A percentile compares a stretch with the other conserved stretches of the same genome.
phyloP scores from a whole-genome alignment of 2,888 invertebrate species.

The Gortyna flavago region DNA sequence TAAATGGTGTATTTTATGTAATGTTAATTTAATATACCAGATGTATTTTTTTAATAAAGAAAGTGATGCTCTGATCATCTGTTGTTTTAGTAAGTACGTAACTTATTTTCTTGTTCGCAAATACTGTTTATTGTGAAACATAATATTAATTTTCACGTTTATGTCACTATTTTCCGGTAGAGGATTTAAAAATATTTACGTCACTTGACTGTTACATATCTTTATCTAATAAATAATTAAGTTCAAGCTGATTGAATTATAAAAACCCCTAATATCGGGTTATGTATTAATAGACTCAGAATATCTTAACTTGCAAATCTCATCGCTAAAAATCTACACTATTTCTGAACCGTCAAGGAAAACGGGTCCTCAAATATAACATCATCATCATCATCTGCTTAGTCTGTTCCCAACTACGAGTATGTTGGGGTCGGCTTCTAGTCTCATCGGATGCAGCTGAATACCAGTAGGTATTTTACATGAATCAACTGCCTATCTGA shows the following conservation, averaged over 20 bases:
- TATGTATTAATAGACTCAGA: background rate
- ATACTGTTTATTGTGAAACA: background rate
- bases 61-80: conserved; percentile 31
- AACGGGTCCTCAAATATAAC: background rate
- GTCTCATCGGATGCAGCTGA: background rate
- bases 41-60: conserved; percentile 56
- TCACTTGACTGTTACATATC: background rate
- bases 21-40: conserved; percentile 40
- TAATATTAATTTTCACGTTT: background rate
- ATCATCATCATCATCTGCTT: background rate
- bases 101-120: conserved; percentile 4
- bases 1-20: conserved; percentile 62
- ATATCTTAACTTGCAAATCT: background rate
- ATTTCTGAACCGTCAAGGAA: background rate
- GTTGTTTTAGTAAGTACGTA: background rate
- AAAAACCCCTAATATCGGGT: too few species aligned
- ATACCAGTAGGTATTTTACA: too few species aligned
- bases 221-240: background rate
- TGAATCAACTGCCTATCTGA: too few species aligned
- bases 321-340: background rate
- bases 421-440: background rate
- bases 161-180: background rate
- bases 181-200: conserved; percentile 4
- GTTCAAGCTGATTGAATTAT: background rate
- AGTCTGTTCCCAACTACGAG: background rate